A percentile compares a stretch with the other conserved stretches of the same genome.
Evolutionary conservation across 2,797 vertebrate genomes (phyloP).

Genomic region (Oreochromis grahami): DNA sequence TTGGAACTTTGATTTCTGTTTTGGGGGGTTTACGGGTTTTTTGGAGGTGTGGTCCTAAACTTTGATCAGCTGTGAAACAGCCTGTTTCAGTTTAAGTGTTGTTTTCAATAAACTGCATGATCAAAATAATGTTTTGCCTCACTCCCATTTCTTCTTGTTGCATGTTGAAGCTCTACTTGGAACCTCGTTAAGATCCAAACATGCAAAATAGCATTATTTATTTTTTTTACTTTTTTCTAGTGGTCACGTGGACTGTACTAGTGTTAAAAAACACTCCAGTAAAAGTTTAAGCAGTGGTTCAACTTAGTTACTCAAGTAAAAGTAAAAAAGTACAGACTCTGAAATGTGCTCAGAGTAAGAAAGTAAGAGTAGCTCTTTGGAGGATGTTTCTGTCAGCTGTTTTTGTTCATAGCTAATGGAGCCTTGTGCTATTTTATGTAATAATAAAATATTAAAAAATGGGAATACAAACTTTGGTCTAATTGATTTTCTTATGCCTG

Average conservation of each 20-base stretch:
- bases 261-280: not conserved
- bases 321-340: not conserved
- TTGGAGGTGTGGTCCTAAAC: not conserved
- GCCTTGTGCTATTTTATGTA: not conserved
- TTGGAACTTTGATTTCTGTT: too few species aligned
- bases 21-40: not conserved
- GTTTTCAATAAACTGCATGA: too few species aligned
- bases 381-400: not conserved
- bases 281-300: fast-evolving
- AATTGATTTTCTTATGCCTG: not conserved
- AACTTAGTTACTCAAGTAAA: not conserved
- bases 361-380: not conserved
- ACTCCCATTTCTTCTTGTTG: not conserved
- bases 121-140: not conserved
- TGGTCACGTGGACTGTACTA: not conserved
- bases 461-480: fast-evolving
- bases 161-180: not conserved
- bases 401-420: not conserved
- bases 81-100: not conserved
- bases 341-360: not conserved
- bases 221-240: fast-evolving
- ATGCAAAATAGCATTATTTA: not conserved
- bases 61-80: not conserved
- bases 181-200: not conserved
- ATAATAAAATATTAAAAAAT: not conserved